phyloP scores from a whole-genome alignment of 2,113 vertebrate species.

The Sapayoa aenigma region DNA sequence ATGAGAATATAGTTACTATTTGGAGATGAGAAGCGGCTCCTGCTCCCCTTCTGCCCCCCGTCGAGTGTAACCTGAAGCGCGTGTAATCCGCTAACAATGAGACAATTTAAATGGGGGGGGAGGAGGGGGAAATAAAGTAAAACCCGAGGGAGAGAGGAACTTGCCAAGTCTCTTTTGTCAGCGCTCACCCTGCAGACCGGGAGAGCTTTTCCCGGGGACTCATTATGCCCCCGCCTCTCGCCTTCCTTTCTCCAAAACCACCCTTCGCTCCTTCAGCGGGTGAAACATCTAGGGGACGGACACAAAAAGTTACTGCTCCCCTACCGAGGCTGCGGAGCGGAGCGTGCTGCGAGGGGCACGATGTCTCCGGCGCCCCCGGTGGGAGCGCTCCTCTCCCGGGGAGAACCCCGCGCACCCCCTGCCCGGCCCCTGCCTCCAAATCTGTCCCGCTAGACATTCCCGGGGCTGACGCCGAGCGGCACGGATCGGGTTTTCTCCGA shows the following conservation, averaged over 20 bases:
- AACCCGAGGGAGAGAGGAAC: not conserved
- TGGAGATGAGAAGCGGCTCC: not conserved
- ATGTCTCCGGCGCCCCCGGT: not conserved
- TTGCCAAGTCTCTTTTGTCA: constrained; percentile 22
- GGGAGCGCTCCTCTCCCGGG: not conserved
- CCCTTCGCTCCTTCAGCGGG: not conserved
- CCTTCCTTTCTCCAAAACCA: not conserved
- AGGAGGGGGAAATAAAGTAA: not conserved
- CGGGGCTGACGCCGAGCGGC: not conserved
- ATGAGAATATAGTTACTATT: not conserved
- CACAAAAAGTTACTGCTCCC: not conserved
- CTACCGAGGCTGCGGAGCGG: not conserved
- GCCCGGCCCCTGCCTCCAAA: not conserved
- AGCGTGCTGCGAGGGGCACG: not conserved
- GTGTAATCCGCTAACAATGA: constrained; percentile 15
- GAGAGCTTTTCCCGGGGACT: not conserved
- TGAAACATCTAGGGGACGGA: not conserved
- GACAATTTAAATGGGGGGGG: not conserved
- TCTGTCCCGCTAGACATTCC: not conserved
- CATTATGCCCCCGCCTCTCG: not conserved
- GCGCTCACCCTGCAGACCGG: not conserved
- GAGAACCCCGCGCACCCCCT: not conserved
- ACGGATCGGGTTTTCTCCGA: not conserved
- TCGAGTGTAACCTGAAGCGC: constrained; percentile 6
- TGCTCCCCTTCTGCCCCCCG: not conserved